These are phyloP conservation scores for Neogobius melanostomus DNA, from an alignment of 2,113 vertebrate species.

Conservation along the genomic window DNA sequence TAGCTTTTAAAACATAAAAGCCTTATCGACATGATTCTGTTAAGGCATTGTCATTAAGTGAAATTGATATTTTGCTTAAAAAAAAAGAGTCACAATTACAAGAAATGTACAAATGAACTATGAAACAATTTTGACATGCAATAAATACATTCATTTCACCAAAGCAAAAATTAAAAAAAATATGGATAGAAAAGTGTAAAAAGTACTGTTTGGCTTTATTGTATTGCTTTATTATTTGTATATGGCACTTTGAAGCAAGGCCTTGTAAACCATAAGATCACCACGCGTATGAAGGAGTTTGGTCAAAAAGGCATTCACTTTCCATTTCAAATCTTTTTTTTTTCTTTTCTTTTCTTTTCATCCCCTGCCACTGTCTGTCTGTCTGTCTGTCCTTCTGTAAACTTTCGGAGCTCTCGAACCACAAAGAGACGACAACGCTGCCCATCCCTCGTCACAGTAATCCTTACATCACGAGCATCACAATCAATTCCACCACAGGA, in stretches of 20 bases:
- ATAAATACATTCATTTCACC: conserved; percentile 85
- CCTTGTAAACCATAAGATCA: conserved; percentile 30
- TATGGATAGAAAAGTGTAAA: conserved; percentile 40
- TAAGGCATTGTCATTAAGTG: conserved; percentile 65
- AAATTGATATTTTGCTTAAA: conserved; percentile 48
- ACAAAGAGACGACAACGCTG: conserved; percentile 29
- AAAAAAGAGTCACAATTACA: conserved; percentile 62
- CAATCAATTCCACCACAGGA: conserved; percentile 32
- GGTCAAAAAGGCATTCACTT: conserved; percentile 23
- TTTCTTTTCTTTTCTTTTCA: conserved; percentile 23
- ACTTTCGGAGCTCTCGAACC: conserved; percentile 45
- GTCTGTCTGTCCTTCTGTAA: conserved; percentile 29
- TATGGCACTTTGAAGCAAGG: conserved; percentile 28
- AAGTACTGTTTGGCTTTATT: conserved; percentile 74
- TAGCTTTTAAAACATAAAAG: conserved; percentile 79
- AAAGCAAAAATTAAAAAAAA: conserved; percentile 65
- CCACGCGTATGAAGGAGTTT: conserved; percentile 23
- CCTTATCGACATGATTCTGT: conserved; percentile 72
- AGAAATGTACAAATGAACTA: conserved; percentile 73
- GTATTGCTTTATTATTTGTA: conserved; percentile 61
- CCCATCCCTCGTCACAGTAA: conserved; percentile 36
- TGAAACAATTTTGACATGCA: conserved; percentile 80
- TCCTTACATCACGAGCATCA: conserved; percentile 43
- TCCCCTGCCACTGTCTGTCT: conserved; percentile 37
- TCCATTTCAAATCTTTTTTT: conserved; percentile 32